phyloP scores from a whole-genome alignment of 2,113 vertebrate species.

The Saimiri boliviensis region DNA sequence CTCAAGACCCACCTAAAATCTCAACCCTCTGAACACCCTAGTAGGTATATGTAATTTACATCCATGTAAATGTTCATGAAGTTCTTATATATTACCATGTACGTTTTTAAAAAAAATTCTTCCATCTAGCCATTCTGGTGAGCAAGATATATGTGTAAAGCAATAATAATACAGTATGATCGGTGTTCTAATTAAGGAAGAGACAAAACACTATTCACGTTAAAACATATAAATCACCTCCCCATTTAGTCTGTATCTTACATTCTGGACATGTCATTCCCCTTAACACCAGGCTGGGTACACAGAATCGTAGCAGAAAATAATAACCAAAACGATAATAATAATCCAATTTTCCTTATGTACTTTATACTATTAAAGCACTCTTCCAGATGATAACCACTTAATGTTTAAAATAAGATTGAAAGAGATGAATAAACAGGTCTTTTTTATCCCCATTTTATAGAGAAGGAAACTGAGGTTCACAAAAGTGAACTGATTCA shows the following conservation, averaged over 20 bases:
- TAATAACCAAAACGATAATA: not conserved
- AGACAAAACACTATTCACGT: not conserved
- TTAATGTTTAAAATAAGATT: conserved; percentile 7
- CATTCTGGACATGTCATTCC: not conserved
- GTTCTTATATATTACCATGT: not conserved
- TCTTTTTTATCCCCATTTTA: not conserved
- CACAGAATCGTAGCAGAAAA: not conserved
- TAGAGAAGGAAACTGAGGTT: not conserved
- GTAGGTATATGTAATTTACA: not conserved
- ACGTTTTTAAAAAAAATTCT: not conserved
- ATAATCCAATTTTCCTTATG: not conserved
- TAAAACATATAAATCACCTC: not conserved
- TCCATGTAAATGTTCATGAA: not conserved
- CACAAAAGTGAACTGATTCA: not conserved
- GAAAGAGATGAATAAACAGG: not conserved
- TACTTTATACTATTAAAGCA: conserved; percentile 28
- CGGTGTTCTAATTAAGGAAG: not conserved
- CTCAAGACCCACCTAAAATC: conserved; percentile 11
- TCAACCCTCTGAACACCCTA: not conserved
- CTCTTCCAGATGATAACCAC: not conserved
- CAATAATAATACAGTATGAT: not conserved
- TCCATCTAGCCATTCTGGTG: not conserved
- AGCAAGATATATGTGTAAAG: not conserved
- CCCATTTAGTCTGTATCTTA: not conserved
- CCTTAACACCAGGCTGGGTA: not conserved